A percentile compares a stretch with the other conserved stretches of the same genome.
Evolutionary conservation across 2,113 vertebrate genomes (phyloP).

Genomic region (Gulo gulo): DNA sequence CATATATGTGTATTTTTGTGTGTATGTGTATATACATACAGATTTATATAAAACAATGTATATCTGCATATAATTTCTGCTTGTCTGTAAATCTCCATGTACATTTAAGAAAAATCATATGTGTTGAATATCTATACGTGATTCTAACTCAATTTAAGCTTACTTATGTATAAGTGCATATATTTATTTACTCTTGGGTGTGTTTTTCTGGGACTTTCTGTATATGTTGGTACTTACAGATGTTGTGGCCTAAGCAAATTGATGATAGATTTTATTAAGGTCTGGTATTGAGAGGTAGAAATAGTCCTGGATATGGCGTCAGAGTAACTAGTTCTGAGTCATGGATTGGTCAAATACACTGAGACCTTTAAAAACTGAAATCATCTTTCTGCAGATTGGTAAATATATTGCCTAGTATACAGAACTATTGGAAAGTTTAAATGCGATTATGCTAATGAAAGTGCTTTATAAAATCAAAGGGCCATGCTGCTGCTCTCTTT

Average conservation of each 20-base stretch:
- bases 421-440: background rate
- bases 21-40: background rate
- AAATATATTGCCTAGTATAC: background rate
- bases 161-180: background rate
- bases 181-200: background rate
- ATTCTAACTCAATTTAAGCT: background rate
- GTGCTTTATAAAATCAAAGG: background rate
- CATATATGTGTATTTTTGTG: background rate
- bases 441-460: background rate
- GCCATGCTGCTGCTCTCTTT: background rate
- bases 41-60: background rate
- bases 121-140: background rate
- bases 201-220: background rate
- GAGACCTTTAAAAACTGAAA: background rate
- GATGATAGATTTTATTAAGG: background rate
- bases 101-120: slow-evolving; percentile 2
- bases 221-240: background rate
- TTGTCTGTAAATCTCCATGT: background rate
- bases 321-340: background rate
- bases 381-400: background rate
- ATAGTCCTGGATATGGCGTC: background rate
- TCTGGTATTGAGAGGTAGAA: background rate
- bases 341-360: background rate
- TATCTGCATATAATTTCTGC: background rate
- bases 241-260: background rate